A percentile compares a stretch with the other conserved stretches of the same genome.
Evolutionary conservation across 2,888 invertebrate species (phyloP).

Genomic region (Gastracanthus pulcherrimus): DNA sequence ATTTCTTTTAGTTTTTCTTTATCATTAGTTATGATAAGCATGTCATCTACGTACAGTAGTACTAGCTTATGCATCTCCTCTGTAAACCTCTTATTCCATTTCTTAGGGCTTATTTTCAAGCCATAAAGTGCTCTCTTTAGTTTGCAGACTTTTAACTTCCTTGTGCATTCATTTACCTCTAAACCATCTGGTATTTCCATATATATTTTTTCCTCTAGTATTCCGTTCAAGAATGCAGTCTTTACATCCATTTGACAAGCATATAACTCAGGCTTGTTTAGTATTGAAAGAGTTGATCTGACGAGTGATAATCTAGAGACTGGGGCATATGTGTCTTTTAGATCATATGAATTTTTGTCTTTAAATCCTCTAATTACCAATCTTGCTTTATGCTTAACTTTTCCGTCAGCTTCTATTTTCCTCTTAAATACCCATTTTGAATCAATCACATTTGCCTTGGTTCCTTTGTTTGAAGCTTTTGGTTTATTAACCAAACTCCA

Average conservation of each 20-base stretch:
- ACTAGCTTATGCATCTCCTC: constrained; percentile 55
- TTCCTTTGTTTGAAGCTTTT: not conserved
- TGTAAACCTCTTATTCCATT: constrained; percentile 55
- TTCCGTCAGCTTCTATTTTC: not conserved
- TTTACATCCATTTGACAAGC: constrained; percentile 45
- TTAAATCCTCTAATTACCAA: constrained; percentile 34
- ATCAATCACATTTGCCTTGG: constrained; percentile 10
- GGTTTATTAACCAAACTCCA: not conserved
- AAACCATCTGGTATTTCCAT: constrained; percentile 13
- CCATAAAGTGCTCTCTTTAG: constrained; percentile 57
- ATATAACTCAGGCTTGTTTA: not conserved
- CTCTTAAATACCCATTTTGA: constrained; percentile 44
- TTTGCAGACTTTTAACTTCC: not conserved
- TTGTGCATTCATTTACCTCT: too few relatives aligned
- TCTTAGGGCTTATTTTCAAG: constrained; percentile 54
- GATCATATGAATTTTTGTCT: constrained; percentile 31
- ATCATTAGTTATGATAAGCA: constrained; percentile 60
- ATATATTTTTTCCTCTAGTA: not conserved
- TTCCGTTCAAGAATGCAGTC: constrained; percentile 58
- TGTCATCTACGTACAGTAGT: constrained; percentile 60
- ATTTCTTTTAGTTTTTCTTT: not conserved
- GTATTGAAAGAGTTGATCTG: constrained; percentile 33
- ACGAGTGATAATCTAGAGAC: constrained; percentile 46
- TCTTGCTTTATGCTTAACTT: constrained; percentile 3
- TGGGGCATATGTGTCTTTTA: constrained; percentile 39